phyloP scores from a whole-genome alignment of 2,888 invertebrate species.

The Hirtodrosophila trivittata region DNA sequence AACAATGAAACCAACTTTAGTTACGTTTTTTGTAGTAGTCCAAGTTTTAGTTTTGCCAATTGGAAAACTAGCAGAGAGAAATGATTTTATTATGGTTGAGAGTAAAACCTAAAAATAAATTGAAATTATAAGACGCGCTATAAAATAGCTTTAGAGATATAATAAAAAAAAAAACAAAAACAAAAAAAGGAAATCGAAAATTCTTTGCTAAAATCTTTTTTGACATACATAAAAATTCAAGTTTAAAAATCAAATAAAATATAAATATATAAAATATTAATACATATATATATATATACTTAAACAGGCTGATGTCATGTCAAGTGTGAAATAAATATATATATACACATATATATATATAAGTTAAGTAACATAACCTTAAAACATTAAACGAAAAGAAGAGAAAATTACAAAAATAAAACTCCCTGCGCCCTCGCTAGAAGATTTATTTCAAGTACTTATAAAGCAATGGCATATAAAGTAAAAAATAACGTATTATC shows the following conservation, averaged over 20 bases:
- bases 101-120: slow-evolving; percentile 22
- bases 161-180: slow-evolving; percentile 2
- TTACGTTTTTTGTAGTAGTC: slow-evolving; percentile 43
- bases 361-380: slow-evolving; percentile 33
- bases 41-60: slow-evolving; percentile 52
- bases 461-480: slow-evolving; percentile 8
- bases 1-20: slow-evolving; percentile 22
- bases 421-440: slow-evolving; percentile 49
- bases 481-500: slow-evolving; percentile 3
- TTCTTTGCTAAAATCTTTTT: slow-evolving; percentile 43
- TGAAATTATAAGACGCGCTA: slow-evolving; percentile 58
- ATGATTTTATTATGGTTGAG: slow-evolving; percentile 46
- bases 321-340: slow-evolving; percentile 42
- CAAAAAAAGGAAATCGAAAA: slow-evolving; percentile 7
- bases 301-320: slow-evolving; percentile 39
- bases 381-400: slow-evolving; percentile 2
- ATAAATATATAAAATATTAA: slow-evolving; percentile 1
- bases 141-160: slow-evolving; percentile 60
- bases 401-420: slow-evolving; percentile 24
- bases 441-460: slow-evolving; percentile 26
- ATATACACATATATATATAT: slow-evolving; percentile 31
- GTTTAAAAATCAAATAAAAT: slow-evolving; percentile 8
- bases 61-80: slow-evolving; percentile 17
- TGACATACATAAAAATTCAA: slow-evolving; percentile 13
- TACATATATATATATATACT: not conserved